These are phyloP conservation scores for Thaumetopoea pityocampa DNA, from an alignment of 1,140 invertebrate species.

Conservation along the genomic window DNA sequence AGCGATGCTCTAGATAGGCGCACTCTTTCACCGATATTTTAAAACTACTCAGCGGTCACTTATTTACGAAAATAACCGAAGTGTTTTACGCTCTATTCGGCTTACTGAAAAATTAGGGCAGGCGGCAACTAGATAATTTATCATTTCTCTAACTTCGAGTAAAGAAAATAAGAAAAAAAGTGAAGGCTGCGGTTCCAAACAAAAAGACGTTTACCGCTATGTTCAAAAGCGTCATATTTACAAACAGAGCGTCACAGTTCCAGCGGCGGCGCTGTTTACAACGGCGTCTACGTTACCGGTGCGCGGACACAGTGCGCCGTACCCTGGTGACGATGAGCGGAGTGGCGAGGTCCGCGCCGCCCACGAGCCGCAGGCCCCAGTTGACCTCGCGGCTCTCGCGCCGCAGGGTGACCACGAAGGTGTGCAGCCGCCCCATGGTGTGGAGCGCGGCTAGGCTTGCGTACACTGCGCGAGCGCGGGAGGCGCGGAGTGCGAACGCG, in stretches of 20 bases:
- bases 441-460: conserved; percentile 32
- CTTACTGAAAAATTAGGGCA: conserved; percentile 7
- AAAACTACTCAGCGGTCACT: conserved; percentile 17
- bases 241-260: conserved; percentile 15
- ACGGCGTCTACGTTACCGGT: conserved; percentile 22
- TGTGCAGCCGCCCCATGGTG: conserved; percentile 79
- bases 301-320: conserved; percentile 24
- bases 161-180: too few species aligned
- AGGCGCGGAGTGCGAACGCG: conserved; percentile 36
- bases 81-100: conserved; percentile 8
- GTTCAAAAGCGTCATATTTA: conserved; percentile 15
- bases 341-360: conserved; percentile 91
- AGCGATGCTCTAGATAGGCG: conserved; percentile 33
- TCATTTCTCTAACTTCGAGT: too few species aligned
- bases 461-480: conserved; percentile 29
- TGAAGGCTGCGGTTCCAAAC: too few species aligned
- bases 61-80: conserved; percentile 18
- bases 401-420: conserved; percentile 84
- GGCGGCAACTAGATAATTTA: too few species aligned
- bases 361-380: conserved; percentile 95
- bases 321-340: conserved; percentile 94
- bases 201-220: conserved; percentile 14
- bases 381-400: conserved; percentile 85
- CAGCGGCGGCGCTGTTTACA: conserved; percentile 50
- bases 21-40: conserved; percentile 15